Conservation (phyloP, 1,140 invertebrate species). For the Marisa cornuarietis region DNA sequence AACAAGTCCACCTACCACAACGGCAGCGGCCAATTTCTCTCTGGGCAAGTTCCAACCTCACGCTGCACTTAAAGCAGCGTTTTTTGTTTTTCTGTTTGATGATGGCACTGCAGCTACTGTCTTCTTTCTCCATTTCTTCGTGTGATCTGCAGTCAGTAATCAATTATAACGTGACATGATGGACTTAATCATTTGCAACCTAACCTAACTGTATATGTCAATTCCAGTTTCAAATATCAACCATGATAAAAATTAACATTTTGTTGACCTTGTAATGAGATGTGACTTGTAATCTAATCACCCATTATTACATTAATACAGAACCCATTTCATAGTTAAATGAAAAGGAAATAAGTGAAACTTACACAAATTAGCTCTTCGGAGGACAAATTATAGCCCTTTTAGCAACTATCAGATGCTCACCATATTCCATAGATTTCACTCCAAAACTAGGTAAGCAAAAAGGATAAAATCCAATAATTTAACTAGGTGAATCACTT, state of each 20-base stretch:
- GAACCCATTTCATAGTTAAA: not conserved
- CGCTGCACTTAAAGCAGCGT: conserved; percentile 59
- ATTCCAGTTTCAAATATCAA: too few relatives aligned
- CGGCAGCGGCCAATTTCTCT: conserved; percentile 59
- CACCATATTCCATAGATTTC: not conserved
- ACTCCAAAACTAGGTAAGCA: conserved; percentile 1
- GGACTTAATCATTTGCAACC: too few relatives aligned
- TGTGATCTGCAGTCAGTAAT: conserved; percentile 17
- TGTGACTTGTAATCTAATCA: not conserved
- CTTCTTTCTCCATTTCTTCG: conserved; percentile 35
- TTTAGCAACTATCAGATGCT: not conserved
- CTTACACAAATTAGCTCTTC: too few relatives aligned
- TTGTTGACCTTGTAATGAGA: too few relatives aligned
- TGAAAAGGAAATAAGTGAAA: not conserved
- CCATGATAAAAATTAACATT: not conserved
- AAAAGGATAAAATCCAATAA: not conserved
- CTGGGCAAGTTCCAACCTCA: conserved; percentile 60
- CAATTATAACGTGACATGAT: not conserved
- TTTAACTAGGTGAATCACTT: not conserved
- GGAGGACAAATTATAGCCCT: too few relatives aligned
- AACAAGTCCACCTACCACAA: conserved; percentile 56
- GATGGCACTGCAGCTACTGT: not conserved
- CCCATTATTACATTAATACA: not conserved
- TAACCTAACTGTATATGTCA: too few relatives aligned
- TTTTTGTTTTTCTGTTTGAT: conserved; percentile 56